Evolutionary conservation across 2,888 invertebrate genomes (phyloP).

Genomic region (Syrphus vitripennis): DNA sequence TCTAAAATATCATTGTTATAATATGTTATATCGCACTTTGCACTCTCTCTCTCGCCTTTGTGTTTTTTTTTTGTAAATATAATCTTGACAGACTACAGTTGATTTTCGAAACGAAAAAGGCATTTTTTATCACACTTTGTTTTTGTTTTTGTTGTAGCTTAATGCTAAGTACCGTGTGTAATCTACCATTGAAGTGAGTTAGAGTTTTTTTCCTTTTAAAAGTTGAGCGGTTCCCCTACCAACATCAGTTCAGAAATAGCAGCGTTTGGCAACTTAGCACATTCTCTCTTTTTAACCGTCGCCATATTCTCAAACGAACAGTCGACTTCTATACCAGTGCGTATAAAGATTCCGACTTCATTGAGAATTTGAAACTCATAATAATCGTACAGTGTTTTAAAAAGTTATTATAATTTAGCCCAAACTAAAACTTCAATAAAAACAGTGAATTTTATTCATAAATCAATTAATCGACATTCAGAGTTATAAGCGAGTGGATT

Average conservation of each 20-base stretch:
- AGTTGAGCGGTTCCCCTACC: slow-evolving; percentile 35
- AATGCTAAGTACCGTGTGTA: slow-evolving; percentile 34
- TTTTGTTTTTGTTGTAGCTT: slow-evolving; percentile 7
- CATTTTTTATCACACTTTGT: slow-evolving; percentile 30
- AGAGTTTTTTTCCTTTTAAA: slow-evolving; percentile 55
- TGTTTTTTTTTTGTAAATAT: not conserved
- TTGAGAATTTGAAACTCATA: slow-evolving; percentile 82
- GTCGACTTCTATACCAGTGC: slow-evolving; percentile 95
- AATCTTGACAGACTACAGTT: not conserved
- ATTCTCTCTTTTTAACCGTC: slow-evolving; percentile 42
- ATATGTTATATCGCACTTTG: not conserved
- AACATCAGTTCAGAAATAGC: slow-evolving; percentile 54
- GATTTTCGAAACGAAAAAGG: not conserved
- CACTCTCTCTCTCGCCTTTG: not conserved
- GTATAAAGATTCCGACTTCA: slow-evolving; percentile 88
- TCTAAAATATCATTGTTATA: not conserved
- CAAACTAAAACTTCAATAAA: slow-evolving; percentile 24
- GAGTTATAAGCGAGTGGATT: slow-evolving; percentile 36
- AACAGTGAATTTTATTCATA: not conserved
- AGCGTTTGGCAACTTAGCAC: slow-evolving; percentile 46
- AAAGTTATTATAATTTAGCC: not conserved
- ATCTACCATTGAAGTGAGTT: not conserved
- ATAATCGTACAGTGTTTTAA: slow-evolving; percentile 72
- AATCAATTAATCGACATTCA: slow-evolving; percentile 35
- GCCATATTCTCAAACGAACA: slow-evolving; percentile 50